A percentile compares a stretch with the other conserved stretches of the same genome.
phyloP scores from a whole-genome alignment of 2,797 vertebrate genomes.

The Prionace glauca region DNA sequence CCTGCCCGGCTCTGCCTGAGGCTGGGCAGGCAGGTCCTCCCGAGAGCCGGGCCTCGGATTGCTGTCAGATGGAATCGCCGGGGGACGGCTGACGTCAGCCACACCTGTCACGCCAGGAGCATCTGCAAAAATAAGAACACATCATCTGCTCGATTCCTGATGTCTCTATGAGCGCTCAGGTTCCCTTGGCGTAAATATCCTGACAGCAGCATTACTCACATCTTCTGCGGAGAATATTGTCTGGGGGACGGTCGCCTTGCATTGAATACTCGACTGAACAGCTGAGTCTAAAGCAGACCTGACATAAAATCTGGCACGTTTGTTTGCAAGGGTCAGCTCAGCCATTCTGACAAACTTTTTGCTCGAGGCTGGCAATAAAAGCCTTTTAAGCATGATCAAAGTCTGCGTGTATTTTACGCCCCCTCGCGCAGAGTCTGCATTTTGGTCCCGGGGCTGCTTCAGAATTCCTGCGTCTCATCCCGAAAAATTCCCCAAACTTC shows the following conservation, averaged over 20 bases:
- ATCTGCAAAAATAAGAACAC: slow-evolving; percentile 30
- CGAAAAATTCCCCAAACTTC: not conserved
- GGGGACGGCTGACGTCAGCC: not conserved
- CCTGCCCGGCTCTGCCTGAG: not conserved
- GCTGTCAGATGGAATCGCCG: slow-evolving; percentile 1
- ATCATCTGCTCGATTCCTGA: slow-evolving; percentile 2
- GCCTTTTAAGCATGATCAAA: not conserved
- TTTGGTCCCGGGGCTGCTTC: too few relatives aligned
- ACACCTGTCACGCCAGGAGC: not conserved
- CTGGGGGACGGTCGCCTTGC: not conserved
- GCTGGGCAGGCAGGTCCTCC: not conserved
- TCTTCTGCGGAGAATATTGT: not conserved
- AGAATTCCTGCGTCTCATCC: not conserved
- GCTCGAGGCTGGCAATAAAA: not conserved
- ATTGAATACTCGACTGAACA: slow-evolving; percentile 3
- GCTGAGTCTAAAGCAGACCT: not conserved
- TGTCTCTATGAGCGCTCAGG: not conserved
- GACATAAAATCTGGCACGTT: not conserved
- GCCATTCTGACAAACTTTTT: not conserved
- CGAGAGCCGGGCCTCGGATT: not conserved
- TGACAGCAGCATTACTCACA: slow-evolving; percentile 8
- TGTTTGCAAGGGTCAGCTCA: not conserved
- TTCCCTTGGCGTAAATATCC: not conserved
- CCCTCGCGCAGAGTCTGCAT: not conserved
- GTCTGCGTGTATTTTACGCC: not conserved